Evolutionary conservation across 2,797 vertebrate species (phyloP), one percentile per base, ranked within the genome.

Genomic region (Toxotes lorentzi): DNA sequence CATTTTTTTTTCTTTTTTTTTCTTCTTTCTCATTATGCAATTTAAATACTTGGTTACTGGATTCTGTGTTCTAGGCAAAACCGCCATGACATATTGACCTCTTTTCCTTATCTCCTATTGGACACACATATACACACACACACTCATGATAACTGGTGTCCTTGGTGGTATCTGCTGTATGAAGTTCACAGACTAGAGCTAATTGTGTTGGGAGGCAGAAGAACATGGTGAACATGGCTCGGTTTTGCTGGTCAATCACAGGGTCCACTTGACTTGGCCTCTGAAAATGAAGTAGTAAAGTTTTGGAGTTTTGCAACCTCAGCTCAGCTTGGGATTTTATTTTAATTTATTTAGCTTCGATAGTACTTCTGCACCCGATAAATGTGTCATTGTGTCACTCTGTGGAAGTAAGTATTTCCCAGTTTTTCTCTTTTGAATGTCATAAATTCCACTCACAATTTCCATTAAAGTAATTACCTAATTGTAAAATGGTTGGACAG

Each of bases 51-150:
- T 41, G 2, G 47, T 73, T 61, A n/a, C 34, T 70, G 5, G 19
- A 65, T 58, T 45, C n/a, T 67, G 47, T 57, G 23, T 16, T 73
- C 16, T 3, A 23, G 5, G 1, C 1, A 23, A 54, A 70, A 35
- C 5, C 24, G 0, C 40, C 60, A n/a, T 67, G 59, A 35, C 58
- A 73, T 41, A 53, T 85, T 70, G 63, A 54, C 35, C n/a, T 21
- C 21, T 17, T 67, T 75, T 12, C 13, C 21, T 79, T 77, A 74
- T 84, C 72, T 61, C 63, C 21, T 81, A 61, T 66, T 66, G 70
- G 60, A 73, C 74, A 68, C 65, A 60, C 35, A 53, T 48, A 78
- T 14, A 43, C 14, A 43, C 30, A 60, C 43, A 7, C 30, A 60
- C 35, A 45, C 32, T 34, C 27, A 13, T 0, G 9, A 13, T 66